Conservation (phyloP, 2,797 vertebrate genomes). For the Sebastes cheni region DNA sequence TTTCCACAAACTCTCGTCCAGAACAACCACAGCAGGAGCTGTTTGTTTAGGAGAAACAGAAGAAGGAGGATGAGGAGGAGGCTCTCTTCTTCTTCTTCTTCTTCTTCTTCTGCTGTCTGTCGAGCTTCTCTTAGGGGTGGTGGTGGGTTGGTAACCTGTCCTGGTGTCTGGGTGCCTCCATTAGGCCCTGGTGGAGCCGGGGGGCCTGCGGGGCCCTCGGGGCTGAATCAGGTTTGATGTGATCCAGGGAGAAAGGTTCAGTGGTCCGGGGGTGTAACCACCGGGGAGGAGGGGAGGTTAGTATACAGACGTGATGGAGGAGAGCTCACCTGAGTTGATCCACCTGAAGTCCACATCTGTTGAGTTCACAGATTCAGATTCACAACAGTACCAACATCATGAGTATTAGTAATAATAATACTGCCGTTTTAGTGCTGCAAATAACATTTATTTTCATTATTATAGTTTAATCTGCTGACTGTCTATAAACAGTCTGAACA, state of each 20-base stretch:
- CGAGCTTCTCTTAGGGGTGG: neutral
- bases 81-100: neutral
- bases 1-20: neutral
- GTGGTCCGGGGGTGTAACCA: slow-evolving; percentile 22
- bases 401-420: neutral
- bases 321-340: neutral
- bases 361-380: no score
- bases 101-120: neutral
- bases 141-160: neutral
- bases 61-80: neutral
- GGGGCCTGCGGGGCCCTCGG: slow-evolving; percentile 47
- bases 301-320: neutral
- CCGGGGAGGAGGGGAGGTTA: neutral
- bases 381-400: no score
- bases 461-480: neutral
- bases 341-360: no score
- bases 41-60: neutral
- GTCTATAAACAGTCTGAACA: neutral
- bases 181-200: slow-evolving; percentile 30
- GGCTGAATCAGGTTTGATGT: slow-evolving; percentile 62
- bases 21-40: neutral
- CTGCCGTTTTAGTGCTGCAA: neutral
- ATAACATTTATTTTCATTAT: neutral
- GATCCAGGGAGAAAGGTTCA: slow-evolving; percentile 61
- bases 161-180: slow-evolving; percentile 26